Evolutionary conservation across 2,113 vertebrate species (phyloP).

Genomic region (human): DNA sequence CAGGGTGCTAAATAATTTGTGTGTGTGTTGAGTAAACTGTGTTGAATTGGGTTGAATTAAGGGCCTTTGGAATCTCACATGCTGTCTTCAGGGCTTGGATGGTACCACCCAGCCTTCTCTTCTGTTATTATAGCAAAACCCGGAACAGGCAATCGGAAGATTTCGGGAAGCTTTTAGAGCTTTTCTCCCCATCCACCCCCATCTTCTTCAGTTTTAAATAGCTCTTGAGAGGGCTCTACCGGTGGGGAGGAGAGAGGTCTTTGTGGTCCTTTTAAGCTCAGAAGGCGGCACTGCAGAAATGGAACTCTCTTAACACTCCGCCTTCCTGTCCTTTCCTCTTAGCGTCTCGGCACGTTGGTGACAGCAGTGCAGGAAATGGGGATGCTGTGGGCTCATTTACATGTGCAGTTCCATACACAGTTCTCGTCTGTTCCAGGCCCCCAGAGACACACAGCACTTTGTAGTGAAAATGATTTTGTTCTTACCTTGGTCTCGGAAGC

Average conservation of each 20-base stretch:
- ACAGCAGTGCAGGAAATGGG: background rate
- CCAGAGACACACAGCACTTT: background rate
- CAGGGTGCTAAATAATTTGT: too few species aligned
- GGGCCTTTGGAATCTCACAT: background rate
- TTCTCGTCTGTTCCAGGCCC: background rate
- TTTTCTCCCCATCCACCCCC: background rate
- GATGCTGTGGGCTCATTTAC: accelerated
- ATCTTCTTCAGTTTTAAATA: background rate
- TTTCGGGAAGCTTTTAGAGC: background rate
- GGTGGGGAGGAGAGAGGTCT: background rate
- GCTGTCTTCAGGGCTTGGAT: background rate
- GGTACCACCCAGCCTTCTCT: background rate
- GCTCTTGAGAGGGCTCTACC: background rate
- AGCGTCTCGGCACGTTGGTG: accelerated
- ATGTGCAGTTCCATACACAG: background rate
- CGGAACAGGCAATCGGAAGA: background rate
- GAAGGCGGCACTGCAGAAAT: accelerated
- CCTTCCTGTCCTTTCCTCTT: accelerated
- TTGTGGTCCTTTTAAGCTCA: background rate
- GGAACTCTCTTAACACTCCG: background rate
- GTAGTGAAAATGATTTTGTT: background rate
- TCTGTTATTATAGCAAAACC: background rate
- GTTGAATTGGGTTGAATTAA: background rate
- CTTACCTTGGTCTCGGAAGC: background rate
- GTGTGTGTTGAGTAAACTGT: background rate